phyloP scores from a whole-genome alignment of 2,113 vertebrate species.

The Peromyscus leucopus region DNA sequence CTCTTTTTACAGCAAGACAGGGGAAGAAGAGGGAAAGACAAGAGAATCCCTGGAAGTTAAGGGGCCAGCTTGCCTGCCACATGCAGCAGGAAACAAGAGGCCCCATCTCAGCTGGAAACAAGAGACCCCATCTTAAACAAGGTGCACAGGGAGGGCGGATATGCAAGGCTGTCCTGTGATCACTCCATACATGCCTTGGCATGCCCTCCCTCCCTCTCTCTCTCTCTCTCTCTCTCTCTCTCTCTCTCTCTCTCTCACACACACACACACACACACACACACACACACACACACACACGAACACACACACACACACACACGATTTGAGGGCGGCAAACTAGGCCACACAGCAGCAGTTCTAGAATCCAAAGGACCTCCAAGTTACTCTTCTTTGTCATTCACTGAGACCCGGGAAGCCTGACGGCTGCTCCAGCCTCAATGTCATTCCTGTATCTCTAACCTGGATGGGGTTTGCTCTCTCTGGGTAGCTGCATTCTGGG shows the following conservation, averaged over 20 bases:
- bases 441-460: rapidly evolving
- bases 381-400: neutral
- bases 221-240: neutral
- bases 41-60: neutral
- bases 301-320: neutral
- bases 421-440: rapidly evolving
- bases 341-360: neutral
- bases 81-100: neutral
- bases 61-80: neutral
- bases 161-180: neutral
- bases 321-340: too few species aligned
- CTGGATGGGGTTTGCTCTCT: rapidly evolving
- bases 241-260: neutral
- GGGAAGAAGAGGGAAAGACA: neutral
- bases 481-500: rapidly evolving
- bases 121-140: too few species aligned
- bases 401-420: rapidly evolving
- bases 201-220: neutral
- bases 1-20: neutral
- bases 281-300: neutral
- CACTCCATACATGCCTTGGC: neutral
- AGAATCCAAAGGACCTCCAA: neutral
- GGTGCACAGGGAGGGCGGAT: neutral
- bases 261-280: neutral
- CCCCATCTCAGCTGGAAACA: neutral